phyloP scores from a whole-genome alignment of 2,113 vertebrate genomes.

The Albula goreensis region DNA sequence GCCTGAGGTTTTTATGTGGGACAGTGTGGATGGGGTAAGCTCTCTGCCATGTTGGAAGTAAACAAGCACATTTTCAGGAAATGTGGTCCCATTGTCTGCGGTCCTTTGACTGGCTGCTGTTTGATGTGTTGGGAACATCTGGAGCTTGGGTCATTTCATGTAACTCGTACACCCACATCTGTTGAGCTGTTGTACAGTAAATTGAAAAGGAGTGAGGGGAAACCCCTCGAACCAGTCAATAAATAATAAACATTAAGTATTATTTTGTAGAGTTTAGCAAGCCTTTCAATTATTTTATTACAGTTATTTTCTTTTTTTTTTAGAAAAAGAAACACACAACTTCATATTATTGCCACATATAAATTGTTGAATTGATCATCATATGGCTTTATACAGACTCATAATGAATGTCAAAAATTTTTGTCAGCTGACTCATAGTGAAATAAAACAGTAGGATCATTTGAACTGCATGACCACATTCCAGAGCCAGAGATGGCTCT shows the following conservation, averaged over 20 bases:
- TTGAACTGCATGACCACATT: background rate
- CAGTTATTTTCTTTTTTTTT: background rate
- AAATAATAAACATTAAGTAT: background rate
- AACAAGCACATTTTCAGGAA: conserved; percentile 19
- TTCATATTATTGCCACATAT: background rate
- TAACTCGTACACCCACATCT: conserved; percentile 1
- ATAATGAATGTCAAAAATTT: background rate
- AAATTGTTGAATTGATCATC: too few relatives aligned
- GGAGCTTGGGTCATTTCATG: background rate
- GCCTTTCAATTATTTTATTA: background rate
- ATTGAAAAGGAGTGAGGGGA: background rate
- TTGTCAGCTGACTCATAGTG: background rate
- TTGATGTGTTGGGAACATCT: background rate
- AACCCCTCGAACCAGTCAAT: background rate
- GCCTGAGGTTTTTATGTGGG: background rate
- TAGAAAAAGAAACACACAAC: background rate
- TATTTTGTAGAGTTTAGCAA: background rate
- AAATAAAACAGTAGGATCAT: background rate
- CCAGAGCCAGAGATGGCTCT: background rate
- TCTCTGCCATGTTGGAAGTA: background rate
- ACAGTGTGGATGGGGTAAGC: background rate
- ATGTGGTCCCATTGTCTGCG: background rate
- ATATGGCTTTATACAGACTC: background rate
- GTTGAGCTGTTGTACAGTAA: background rate
- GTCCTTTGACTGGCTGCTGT: background rate